These are phyloP conservation scores for Anisognathus igniventris DNA, from an alignment of 2,797 vertebrate species.

Conservation along the genomic window DNA sequence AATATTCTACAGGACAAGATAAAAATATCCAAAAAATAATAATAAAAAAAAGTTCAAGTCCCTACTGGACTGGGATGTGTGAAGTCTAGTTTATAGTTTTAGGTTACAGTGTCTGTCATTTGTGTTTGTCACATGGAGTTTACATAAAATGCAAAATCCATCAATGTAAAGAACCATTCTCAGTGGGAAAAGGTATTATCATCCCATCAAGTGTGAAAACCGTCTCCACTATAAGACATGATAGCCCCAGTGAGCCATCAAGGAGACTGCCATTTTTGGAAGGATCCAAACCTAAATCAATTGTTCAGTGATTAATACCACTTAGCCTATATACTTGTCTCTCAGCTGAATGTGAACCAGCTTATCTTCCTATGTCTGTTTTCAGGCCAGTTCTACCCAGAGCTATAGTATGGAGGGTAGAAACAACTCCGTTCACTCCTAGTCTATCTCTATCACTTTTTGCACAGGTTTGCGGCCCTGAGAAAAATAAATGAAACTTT, in stretches of 20 bases:
- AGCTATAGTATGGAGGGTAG: not conserved
- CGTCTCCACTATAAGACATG: not conserved
- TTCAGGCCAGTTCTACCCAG: not conserved
- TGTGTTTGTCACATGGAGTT: not conserved
- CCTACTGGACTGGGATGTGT: not conserved
- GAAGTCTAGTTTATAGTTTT: not conserved
- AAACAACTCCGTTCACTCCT: not conserved
- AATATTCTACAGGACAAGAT: not conserved
- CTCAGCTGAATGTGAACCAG: not conserved
- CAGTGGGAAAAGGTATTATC: not conserved
- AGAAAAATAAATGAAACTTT: not conserved
- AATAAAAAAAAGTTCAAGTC: not conserved
- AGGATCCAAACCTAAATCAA: not conserved
- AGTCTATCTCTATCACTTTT: not conserved
- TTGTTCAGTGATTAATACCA: not conserved
- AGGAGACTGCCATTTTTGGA: not conserved
- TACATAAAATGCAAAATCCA: not conserved
- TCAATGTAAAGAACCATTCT: not conserved
- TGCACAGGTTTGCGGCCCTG: fast-evolving
- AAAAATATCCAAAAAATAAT: not conserved
- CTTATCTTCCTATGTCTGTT: not conserved
- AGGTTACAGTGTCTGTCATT: not conserved
- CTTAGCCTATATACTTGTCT: not conserved
- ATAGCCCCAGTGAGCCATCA: not conserved
- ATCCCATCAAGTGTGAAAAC: not conserved